Base-by-base conservation (phyloP, 2,797 vertebrate genomes). In the Fratercula arctica region DNA sequence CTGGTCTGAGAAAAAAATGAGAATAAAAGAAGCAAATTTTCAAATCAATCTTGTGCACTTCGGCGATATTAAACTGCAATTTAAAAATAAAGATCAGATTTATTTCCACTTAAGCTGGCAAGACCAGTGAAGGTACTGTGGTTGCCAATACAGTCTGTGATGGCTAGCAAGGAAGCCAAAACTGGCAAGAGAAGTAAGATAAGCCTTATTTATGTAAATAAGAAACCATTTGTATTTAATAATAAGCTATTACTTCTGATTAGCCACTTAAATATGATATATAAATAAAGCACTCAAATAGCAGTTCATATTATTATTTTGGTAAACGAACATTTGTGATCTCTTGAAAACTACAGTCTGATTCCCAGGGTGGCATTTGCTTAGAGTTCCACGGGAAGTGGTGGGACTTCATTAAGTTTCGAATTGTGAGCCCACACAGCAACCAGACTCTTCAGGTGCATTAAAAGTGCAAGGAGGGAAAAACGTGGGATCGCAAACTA, bases 61-160 rank as follows among this genome's bases (percentile, higher is more conserved):
- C 81, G 0, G 75, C n/a, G 92, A 50, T 97, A 93, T 87, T 96
- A 97, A 97, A 67, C 85, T 91, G 54, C 87, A 81, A 83, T 95
- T 97, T 96, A 93, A 93, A 97, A 97, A 96, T 90, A 91, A 97
- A 97, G 92, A 95, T 95, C 91, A 82, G 81, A 97, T 95, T 95
- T 90, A 95, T 95, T 96, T 96, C 87, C 15, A 25, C 91, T 95
- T 80, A 75, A 85, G 45, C 70, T 96, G 89, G 88, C 95, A 93
- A 85, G 77, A 89, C 78, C 66, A 56, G 26, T 73, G 87, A 67
- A 95, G 46, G 60, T 80, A 54, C 43, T 95, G 66, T 80, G 64
- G 60, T 50, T 96, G 87, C 90, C 97, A 96, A 26, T 85, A 57
- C 89, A 94, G 90, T 93, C 95, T 96, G 91, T 69, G 79, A 81